These are phyloP conservation scores for Musca vetustissima DNA, from an alignment of 1,140 invertebrate genomes.

Conservation along the genomic window DNA sequence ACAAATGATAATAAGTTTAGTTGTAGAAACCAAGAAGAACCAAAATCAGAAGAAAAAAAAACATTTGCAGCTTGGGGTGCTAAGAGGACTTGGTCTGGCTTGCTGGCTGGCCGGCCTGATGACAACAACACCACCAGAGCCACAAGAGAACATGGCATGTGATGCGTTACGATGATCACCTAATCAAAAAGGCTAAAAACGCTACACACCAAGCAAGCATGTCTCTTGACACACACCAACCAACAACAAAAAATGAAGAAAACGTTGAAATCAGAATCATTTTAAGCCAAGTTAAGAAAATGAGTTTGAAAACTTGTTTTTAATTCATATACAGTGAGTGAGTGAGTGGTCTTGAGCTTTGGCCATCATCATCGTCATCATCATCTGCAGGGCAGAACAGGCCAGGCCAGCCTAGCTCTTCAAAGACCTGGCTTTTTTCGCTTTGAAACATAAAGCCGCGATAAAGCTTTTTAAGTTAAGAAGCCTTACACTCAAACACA, in stretches of 20 bases:
- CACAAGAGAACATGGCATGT: conserved; percentile 33
- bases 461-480: conserved; percentile 15
- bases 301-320: conserved; percentile 22
- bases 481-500: background rate
- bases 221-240: too few relatives aligned
- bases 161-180: conserved; percentile 34
- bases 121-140: conserved; percentile 11
- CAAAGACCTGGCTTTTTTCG: background rate
- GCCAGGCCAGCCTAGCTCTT: too few relatives aligned
- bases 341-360: background rate
- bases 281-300: conserved; percentile 24
- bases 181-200: conserved; percentile 34
- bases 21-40: too few relatives aligned
- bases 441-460: conserved; percentile 10
- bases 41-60: too few relatives aligned
- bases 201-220: conserved; percentile 24
- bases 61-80: too few relatives aligned
- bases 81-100: background rate
- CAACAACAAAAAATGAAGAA: too few relatives aligned
- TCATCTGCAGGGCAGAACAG: too few relatives aligned
- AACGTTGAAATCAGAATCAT: too few relatives aligned
- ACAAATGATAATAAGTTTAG: background rate
- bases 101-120: background rate
- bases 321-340: conserved; percentile 7
- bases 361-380: too few relatives aligned